Evolutionary conservation across 2,888 invertebrate species (phyloP).

Genomic region (Rhingia campestris): DNA sequence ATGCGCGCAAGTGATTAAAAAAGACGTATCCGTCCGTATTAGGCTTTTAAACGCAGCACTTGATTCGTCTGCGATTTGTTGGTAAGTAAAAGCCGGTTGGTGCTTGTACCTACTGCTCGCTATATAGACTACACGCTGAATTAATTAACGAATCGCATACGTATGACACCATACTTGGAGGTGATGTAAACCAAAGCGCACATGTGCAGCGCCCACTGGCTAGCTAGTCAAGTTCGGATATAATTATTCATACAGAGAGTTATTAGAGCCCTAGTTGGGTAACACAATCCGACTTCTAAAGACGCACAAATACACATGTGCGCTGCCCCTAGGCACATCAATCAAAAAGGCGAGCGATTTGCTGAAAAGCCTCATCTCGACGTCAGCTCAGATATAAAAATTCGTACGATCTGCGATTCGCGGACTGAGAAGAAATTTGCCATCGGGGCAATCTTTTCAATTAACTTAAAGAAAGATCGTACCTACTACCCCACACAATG

Average conservation of each 20-base stretch:
- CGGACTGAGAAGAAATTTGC: slow-evolving; percentile 14
- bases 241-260: slow-evolving; percentile 4
- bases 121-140: slow-evolving; percentile 37
- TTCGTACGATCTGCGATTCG: slow-evolving; percentile 50
- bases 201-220: slow-evolving; percentile 61
- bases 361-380: slow-evolving; percentile 22
- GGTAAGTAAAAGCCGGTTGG: slow-evolving; percentile 50
- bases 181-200: slow-evolving; percentile 51
- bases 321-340: slow-evolving; percentile 5
- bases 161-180: slow-evolving; percentile 69
- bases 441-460: slow-evolving; percentile 28
- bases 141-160: slow-evolving; percentile 44
- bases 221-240: background rate
- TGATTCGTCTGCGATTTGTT: slow-evolving; percentile 41
- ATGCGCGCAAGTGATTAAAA: slow-evolving; percentile 9
- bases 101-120: slow-evolving; percentile 11
- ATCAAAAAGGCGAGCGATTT: slow-evolving; percentile 33
- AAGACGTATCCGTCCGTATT: slow-evolving; percentile 43
- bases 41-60: slow-evolving; percentile 24
- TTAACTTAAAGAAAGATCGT: slow-evolving; percentile 9
- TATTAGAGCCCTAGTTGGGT: slow-evolving; percentile 12
- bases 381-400: slow-evolving; percentile 35
- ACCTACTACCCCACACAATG: slow-evolving; percentile 2
- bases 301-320: background rate
- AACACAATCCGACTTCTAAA: slow-evolving; percentile 21